Base-by-base conservation (phyloP, 2,113 vertebrate species). In the Mustelus asterias region DNA sequence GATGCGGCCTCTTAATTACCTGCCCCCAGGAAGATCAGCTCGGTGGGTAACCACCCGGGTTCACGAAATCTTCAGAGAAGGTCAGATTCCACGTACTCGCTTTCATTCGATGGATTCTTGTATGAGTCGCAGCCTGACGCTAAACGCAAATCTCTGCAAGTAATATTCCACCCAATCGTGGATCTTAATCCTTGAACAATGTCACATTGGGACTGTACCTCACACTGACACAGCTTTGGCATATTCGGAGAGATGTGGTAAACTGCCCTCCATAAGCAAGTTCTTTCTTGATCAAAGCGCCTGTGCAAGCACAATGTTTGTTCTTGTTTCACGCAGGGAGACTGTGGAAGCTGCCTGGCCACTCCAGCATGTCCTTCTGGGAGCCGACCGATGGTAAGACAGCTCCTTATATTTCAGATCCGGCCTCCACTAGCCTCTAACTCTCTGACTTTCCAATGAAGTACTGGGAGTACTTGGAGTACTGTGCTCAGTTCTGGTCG, bases 341-440 rank as follows among this genome's bases (percentile, higher is more conserved):
- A 95, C 0, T 99, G 99, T 96, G 97, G 96, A 14, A 93, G 96
- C 95, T 99, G 99, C 96, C 20, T 78, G 14, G 83, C 6, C 10
- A 96, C 95, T 0, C 83, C 96, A 2, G 96, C 93, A 48, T 99
- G 99, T 96, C 98, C 99, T 0, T 3, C 60, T 9, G 97, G 97
- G 37, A 97, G 97, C 96, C 98, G 98, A 96, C 10, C 96, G 8
- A 98, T 98, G 99, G 99, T 99, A 97, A 94, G 11, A n/a, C 41
- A 72, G 13, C 60, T n/a, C 0, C 9, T 67, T 93, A 20, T 37
- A 54, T 63, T n/a, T 93, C 29, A 94, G 60, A 24, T 67, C 63
- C 90, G 3, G n/a, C 33, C 58, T 94, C 33, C 37, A 11, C 22
- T 69, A 3, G 33, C 41, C 48, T 41, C 11, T 41, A 89, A 58